Evolutionary conservation across 2,797 vertebrate genomes (phyloP).

Genomic region (Cossypha polioptera): DNA sequence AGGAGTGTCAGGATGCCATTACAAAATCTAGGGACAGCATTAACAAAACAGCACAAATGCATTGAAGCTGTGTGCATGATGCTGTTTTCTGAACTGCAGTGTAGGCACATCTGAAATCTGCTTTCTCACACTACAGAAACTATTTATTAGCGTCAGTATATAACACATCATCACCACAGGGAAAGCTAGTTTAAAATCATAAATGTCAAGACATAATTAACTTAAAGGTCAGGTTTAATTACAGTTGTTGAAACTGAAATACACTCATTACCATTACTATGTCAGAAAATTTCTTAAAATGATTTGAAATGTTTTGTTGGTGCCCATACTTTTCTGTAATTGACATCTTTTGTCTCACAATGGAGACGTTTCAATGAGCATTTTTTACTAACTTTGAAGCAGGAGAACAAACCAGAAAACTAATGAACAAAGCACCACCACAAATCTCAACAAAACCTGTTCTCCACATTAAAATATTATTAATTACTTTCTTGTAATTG

Average conservation of each 20-base stretch:
- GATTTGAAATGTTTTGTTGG: slow-evolving; percentile 68
- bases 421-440: slow-evolving; percentile 7
- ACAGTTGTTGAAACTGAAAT: slow-evolving; percentile 80
- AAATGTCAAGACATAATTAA: slow-evolving; percentile 83
- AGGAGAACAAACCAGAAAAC: slow-evolving; percentile 35
- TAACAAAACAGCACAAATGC: background rate
- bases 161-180: slow-evolving; percentile 69
- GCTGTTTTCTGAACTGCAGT: slow-evolving; percentile 9
- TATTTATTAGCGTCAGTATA: slow-evolving; percentile 69
- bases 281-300: slow-evolving; percentile 73
- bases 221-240: slow-evolving; percentile 84
- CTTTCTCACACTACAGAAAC: slow-evolving; percentile 60
- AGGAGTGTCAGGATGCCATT: slow-evolving; percentile 21
- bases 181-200: slow-evolving; percentile 76
- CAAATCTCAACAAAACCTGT: slow-evolving; percentile 9
- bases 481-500: slow-evolving; percentile 72
- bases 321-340: slow-evolving; percentile 31
- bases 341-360: slow-evolving; percentile 52
- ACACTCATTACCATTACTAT: slow-evolving; percentile 71
- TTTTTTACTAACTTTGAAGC: slow-evolving; percentile 5
- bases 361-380: background rate
- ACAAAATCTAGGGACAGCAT: background rate
- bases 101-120: slow-evolving; percentile 45
- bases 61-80: background rate
- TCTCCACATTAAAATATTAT: slow-evolving; percentile 42